These are phyloP conservation scores for Lampris incognitus DNA, from an alignment of 2,113 vertebrate species.

Conservation along the genomic window DNA sequence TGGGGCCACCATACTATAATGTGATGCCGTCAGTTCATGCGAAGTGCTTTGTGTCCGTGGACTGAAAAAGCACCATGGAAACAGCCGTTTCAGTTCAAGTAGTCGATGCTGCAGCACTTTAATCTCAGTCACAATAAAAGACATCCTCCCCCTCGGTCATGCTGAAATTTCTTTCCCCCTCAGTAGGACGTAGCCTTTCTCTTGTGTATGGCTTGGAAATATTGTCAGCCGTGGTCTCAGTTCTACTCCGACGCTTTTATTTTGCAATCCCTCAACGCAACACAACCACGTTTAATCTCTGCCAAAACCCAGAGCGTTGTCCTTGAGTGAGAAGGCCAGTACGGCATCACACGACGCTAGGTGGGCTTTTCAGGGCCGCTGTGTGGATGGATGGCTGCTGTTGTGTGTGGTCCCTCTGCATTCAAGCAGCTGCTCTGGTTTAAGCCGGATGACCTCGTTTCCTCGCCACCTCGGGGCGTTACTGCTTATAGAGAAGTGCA, in stretches of 20 bases:
- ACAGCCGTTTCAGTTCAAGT: too few relatives aligned
- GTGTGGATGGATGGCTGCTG: constrained; percentile 15
- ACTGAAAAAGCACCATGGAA: too few relatives aligned
- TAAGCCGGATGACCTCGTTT: constrained; percentile 65
- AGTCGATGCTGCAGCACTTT: too few relatives aligned
- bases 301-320: constrained; percentile 12
- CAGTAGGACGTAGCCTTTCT: not conserved
- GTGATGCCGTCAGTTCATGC: too few relatives aligned
- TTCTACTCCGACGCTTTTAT: too few relatives aligned
- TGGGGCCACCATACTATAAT: too few relatives aligned
- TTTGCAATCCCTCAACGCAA: too few relatives aligned
- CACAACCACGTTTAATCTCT: too few relatives aligned
- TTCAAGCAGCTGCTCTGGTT: constrained; percentile 59
- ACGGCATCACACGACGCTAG: constrained; percentile 15
- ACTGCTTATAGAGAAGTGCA: constrained; percentile 44
- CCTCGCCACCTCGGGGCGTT: constrained; percentile 49
- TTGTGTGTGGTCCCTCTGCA: constrained; percentile 42
- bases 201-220: not conserved
- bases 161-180: not conserved
- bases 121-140: too few relatives aligned
- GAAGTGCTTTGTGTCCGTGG: too few relatives aligned
- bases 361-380: constrained; percentile 4
- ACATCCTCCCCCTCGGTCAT: not conserved
- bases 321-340: constrained; percentile 22
- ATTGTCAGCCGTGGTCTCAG: not conserved